These are phyloP conservation scores for Limonius californicus DNA, from an alignment of 1,140 invertebrate genomes.

Conservation along the genomic window DNA sequence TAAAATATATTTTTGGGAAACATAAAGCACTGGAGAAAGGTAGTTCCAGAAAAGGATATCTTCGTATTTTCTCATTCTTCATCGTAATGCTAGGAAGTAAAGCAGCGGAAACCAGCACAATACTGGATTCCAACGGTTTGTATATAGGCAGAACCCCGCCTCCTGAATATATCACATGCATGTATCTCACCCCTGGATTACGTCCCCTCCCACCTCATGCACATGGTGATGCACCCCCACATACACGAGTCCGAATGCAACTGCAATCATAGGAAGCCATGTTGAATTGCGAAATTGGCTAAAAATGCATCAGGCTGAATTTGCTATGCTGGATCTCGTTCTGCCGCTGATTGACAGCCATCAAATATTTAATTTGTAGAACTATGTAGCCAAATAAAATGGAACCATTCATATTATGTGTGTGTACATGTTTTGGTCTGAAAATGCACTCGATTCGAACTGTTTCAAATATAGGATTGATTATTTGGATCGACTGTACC, in stretches of 20 bases:
- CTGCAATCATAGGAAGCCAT: constrained; percentile 16
- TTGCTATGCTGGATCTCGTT: constrained; percentile 18
- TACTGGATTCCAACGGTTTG: constrained; percentile 29
- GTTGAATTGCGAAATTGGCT: constrained; percentile 8
- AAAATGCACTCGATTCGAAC: too few species aligned
- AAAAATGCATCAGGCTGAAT: background rate
- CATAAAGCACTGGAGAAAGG: too few species aligned
- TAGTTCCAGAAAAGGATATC: too few species aligned
- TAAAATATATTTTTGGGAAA: too few species aligned
- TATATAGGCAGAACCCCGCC: constrained; percentile 32
- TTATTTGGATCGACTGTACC: too few species aligned
- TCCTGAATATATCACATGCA: constrained; percentile 33
- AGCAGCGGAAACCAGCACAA: constrained; percentile 25
- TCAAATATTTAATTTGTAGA: background rate
- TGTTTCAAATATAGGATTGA: too few species aligned
- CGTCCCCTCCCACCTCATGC: constrained; percentile 20
- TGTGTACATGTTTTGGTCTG: too few species aligned
- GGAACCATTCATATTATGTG: too few species aligned
- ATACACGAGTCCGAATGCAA: constrained; percentile 21
- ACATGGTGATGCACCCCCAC: constrained; percentile 19
- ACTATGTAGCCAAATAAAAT: too few species aligned
- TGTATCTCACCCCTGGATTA: constrained; percentile 9
- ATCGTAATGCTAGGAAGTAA: too few species aligned
- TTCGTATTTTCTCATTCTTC: too few species aligned
- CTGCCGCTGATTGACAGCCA: background rate